Evolutionary conservation across 1,140 invertebrate species (phyloP).

Genomic region (Pseudomyrmex gracilis): DNA sequence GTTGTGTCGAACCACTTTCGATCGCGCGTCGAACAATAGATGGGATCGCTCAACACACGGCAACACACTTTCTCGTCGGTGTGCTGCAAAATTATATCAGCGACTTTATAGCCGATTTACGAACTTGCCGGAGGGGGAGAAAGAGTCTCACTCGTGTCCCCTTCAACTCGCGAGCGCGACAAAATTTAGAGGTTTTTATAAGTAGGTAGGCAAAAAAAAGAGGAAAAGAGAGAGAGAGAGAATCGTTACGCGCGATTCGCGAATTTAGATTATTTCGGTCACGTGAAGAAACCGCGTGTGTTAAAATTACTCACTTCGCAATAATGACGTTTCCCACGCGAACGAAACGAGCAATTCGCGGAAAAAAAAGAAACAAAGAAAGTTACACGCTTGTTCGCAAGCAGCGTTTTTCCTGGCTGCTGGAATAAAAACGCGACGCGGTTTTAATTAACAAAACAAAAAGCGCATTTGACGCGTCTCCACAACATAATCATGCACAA

Average conservation of each 20-base stretch:
- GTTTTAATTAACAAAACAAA: conserved; percentile 14
- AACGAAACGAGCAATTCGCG: conserved; percentile 14
- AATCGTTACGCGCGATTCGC: too few species aligned
- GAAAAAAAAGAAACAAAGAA: background rate
- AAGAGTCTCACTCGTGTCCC: conserved; percentile 74
- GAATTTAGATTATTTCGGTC: conserved; percentile 45
- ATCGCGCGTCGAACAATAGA: conserved; percentile 55
- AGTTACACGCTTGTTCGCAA: conserved; percentile 17
- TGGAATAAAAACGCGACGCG: too few species aligned
- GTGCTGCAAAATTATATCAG: too few species aligned
- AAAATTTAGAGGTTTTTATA: conserved; percentile 59
- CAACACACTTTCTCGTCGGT: background rate
- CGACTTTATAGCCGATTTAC: conserved; percentile 74
- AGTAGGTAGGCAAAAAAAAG: conserved; percentile 63
- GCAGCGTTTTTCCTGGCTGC: background rate
- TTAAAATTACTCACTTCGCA: background rate
- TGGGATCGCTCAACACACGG: conserved; percentile 43
- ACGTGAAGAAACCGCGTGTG: background rate
- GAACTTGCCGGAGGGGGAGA: conserved; percentile 77
- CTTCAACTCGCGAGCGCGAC: conserved; percentile 72
- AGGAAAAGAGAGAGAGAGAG: too few species aligned
- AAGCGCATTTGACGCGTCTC: conserved; percentile 37
- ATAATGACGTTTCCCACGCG: background rate
- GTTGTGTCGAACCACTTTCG: conserved; percentile 4
- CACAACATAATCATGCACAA: conserved; percentile 51